A percentile compares a stretch with the other conserved stretches of the same genome.
Evolutionary conservation across 2,113 vertebrate genomes (phyloP).

Genomic region (Sula dactylatra): DNA sequence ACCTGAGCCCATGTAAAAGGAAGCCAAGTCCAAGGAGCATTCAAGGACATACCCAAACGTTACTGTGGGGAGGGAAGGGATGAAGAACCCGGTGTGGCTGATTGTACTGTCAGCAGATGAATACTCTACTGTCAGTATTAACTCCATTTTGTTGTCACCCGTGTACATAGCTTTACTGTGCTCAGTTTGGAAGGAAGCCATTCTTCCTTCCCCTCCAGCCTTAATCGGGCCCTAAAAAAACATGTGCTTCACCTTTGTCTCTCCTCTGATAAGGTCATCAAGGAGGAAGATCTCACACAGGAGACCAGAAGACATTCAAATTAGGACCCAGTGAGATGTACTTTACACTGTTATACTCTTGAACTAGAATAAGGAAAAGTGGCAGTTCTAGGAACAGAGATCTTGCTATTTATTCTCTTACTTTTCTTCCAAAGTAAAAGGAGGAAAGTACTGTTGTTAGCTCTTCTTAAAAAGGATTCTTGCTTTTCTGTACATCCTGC

Average conservation of each 20-base stretch:
- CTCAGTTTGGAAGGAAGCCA: background rate
- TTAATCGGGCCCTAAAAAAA: background rate
- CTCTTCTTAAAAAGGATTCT: background rate
- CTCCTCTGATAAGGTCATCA: background rate
- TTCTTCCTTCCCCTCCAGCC: background rate
- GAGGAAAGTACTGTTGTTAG: background rate
- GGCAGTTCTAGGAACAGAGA: background rate
- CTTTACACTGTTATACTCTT: background rate
- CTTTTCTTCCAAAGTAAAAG: background rate
- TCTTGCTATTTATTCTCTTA: background rate
- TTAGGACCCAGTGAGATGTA: background rate
- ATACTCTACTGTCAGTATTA: background rate
- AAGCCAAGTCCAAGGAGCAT: background rate
- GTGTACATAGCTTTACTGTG: background rate
- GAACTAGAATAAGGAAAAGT: background rate
- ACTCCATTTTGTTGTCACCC: background rate
- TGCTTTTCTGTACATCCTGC: background rate
- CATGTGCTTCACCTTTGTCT: background rate
- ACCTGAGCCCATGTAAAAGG: background rate
- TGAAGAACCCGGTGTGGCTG: background rate
- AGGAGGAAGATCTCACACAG: background rate
- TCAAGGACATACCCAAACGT: background rate
- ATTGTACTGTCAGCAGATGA: background rate
- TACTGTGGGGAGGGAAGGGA: background rate
- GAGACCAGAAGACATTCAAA: background rate